Evolutionary conservation across 2,888 invertebrate species (phyloP).

Genomic region (Ophion ellenae): DNA sequence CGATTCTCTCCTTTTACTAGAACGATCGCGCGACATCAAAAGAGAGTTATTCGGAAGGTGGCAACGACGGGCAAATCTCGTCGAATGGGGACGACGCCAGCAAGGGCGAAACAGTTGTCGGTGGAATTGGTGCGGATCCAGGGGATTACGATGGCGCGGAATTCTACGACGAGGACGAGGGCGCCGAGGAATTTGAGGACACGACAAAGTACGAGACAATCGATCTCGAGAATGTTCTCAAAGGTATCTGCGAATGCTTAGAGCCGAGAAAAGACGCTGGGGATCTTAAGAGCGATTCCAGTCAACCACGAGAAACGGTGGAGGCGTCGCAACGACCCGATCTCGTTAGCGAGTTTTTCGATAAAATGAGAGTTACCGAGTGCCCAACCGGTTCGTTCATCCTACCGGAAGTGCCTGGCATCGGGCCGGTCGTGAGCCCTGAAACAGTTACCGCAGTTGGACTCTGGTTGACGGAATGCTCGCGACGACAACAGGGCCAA

Average conservation of each 20-base stretch:
- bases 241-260: constrained; percentile 73
- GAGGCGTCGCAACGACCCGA: constrained; percentile 50
- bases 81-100: constrained; percentile 45
- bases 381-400: constrained; percentile 63
- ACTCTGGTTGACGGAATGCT: constrained; percentile 79
- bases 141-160: constrained; percentile 35
- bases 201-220: constrained; percentile 64
- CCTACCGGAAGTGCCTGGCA: constrained; percentile 74
- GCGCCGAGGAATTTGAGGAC: constrained; percentile 63
- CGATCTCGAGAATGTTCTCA: constrained; percentile 67
- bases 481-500: constrained; percentile 86
- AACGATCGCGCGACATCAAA: constrained; percentile 49
- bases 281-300: constrained; percentile 21
- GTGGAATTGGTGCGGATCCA: constrained; percentile 50
- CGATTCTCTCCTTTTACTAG: constrained; percentile 51
- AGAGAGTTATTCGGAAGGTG: constrained; percentile 45
- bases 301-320: constrained; percentile 17
- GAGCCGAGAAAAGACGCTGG: constrained; percentile 63
- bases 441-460: constrained; percentile 75
- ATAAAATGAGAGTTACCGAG: constrained; percentile 73
- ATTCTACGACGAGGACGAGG: constrained; percentile 36
- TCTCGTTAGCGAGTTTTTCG: constrained; percentile 73
- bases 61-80: constrained; percentile 2
- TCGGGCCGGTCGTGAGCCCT: constrained; percentile 74
- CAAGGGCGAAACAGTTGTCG: constrained; percentile 34